These are phyloP conservation scores for Rhynchophorus ferrugineus DNA, from an alignment of 1,140 invertebrate species.

Conservation along the genomic window DNA sequence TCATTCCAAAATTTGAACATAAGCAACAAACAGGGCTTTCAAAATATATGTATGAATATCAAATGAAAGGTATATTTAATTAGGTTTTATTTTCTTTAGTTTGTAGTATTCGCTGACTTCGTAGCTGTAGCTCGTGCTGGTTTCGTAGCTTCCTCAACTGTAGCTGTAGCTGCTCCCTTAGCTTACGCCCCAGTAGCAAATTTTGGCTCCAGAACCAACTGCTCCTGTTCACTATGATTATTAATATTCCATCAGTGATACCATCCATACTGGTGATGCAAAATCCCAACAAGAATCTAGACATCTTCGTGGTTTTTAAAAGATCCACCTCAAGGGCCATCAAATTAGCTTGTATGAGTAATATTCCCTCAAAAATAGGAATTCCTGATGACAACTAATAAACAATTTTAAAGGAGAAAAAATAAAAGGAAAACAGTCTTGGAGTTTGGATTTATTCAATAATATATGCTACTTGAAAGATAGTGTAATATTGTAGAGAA, in stretches of 20 bases:
- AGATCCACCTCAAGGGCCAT: slow-evolving; percentile 35
- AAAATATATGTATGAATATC: too few species aligned
- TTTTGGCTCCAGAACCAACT: slow-evolving; percentile 42
- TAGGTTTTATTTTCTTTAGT: slow-evolving; percentile 18
- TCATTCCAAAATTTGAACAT: too few species aligned
- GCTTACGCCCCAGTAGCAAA: slow-evolving; percentile 4
- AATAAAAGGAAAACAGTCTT: too few species aligned
- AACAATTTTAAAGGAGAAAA: too few species aligned
- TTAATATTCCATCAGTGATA: not conserved
- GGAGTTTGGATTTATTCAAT: too few species aligned
- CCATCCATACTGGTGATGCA: slow-evolving; percentile 41
- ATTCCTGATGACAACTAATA: too few species aligned
- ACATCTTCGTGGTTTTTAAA: slow-evolving; percentile 56
- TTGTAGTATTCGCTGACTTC: slow-evolving; percentile 16
- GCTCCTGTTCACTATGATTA: slow-evolving; percentile 33
- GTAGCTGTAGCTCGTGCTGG: slow-evolving; percentile 35
- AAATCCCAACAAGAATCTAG: slow-evolving; percentile 51
- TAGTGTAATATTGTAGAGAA: too few species aligned
- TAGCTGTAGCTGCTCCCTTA: slow-evolving; percentile 9
- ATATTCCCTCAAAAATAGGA: too few species aligned
- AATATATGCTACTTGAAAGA: too few species aligned
- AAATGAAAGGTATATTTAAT: too few species aligned
- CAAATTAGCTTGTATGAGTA: too few species aligned
- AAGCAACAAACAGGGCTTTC: too few species aligned
- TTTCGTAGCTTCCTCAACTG: not conserved